A percentile compares a stretch with the other conserved stretches of the same genome.
These are phyloP conservation scores for Mesochorus sp. DNA, from an alignment of 2,888 invertebrate species.

Conservation along the genomic window DNA sequence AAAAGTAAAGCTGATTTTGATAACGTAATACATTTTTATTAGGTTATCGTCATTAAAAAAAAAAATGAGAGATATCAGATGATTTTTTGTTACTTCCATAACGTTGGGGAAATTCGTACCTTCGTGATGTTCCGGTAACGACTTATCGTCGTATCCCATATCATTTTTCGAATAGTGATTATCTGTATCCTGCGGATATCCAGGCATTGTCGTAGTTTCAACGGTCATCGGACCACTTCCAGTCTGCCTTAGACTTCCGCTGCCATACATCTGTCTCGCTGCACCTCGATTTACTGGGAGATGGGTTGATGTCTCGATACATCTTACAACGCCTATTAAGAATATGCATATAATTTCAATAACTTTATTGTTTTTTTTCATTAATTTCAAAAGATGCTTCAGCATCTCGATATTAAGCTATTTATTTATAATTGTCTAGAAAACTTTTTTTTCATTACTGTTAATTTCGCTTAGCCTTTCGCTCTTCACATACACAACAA, in stretches of 20 bases:
- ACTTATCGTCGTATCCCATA: slow-evolving; percentile 65
- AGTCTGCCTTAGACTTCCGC: slow-evolving; percentile 83
- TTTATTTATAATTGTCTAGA: too few species aligned
- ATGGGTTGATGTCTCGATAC: slow-evolving; percentile 77
- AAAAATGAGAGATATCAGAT: too few species aligned
- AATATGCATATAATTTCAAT: not conserved
- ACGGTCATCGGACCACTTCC: slow-evolving; percentile 79
- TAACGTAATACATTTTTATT: too few species aligned
- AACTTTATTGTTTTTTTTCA: not conserved
- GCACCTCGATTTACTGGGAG: slow-evolving; percentile 84
- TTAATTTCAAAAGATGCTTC: too few species aligned
- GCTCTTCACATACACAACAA: too few species aligned
- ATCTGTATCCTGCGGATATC: slow-evolving; percentile 54
- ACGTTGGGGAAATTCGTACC: slow-evolving; percentile 58
- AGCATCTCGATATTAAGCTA: too few species aligned
- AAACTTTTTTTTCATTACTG: not conserved
- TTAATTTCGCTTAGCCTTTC: not conserved
- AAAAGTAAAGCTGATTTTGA: too few species aligned
- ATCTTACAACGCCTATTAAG: not conserved
- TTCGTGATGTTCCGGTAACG: slow-evolving; percentile 58
- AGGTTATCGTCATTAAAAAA: too few species aligned
- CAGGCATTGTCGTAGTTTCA: slow-evolving; percentile 67
- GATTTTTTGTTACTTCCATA: too few species aligned
- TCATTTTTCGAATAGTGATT: slow-evolving; percentile 66
- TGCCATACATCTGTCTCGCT: slow-evolving; percentile 84